Base-by-base conservation (phyloP, 2,113 vertebrate genomes). In the Oxygymnocypris stewartii region DNA sequence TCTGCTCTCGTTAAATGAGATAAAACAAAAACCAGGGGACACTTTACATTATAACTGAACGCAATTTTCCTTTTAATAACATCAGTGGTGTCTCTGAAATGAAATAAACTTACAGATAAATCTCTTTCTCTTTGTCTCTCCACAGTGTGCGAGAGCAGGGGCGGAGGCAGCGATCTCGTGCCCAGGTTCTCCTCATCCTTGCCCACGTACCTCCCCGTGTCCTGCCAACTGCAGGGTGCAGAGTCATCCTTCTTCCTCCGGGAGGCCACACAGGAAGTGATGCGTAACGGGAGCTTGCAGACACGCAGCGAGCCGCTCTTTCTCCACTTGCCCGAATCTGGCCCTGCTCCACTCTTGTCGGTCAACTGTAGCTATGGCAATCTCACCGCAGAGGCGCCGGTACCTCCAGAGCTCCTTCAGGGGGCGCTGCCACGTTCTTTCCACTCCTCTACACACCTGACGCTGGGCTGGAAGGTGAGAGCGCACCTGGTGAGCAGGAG, bases 361-460 rank as follows among this genome's bases (percentile, higher is more conserved):
- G 80, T 99, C 90, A 98, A 97, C 7, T 97, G 95, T 92, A 97
- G 95, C 25, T 99, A 99, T 0, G 96, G 96, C 65, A 98, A 98
- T 78, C 92, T 96, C 87, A 95, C 95, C 0, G 93, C 93, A 0
- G 96, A 97, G 85, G 93, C 94, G 12, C 86, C 87, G 0, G 71
- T 99, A 25, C 96, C 97, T 0, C 92, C 89, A 81, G 96, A 96
- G 86, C 93, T 98, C 57, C 90, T 99, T 87, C 94, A 96, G 91
- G 92, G 93, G 31, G 89, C 95, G 0, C 86, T 94, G 4, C 91
- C 94, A 0, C 92, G 90, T 63, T 78, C 91, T 93, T 84, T 94
- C 93, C 92, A 92, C 23, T 89, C 89, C 37, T 54, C 90, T 18
- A 88, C 93, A 86, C 92, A 92, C 75, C 93, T 96, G 61, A 93